phyloP scores from a whole-genome alignment of 1,140 invertebrate species.

The Hirudo medicinalis region DNA sequence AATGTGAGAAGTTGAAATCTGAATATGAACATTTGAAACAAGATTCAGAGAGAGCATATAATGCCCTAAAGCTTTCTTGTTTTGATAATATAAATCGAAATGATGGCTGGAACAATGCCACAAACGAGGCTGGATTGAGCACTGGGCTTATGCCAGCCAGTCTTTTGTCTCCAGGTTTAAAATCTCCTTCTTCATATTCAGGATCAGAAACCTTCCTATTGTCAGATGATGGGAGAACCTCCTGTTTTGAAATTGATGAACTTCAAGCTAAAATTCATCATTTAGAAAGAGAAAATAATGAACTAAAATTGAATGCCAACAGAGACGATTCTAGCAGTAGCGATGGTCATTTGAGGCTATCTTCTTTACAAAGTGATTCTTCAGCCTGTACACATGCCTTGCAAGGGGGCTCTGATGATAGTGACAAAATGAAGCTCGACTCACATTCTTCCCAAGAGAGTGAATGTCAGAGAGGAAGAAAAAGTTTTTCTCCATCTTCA shows the following conservation, averaged over 20 bases:
- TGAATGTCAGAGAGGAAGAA: too few relatives aligned
- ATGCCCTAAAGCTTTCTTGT: slow-evolving; percentile 4
- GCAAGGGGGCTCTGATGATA: too few relatives aligned
- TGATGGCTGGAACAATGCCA: slow-evolving; percentile 4
- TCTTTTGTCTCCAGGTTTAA: slow-evolving; percentile 4
- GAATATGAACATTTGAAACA: slow-evolving; percentile 5
- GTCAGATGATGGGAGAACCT: slow-evolving; percentile 11
- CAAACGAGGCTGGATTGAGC: neutral
- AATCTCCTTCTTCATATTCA: slow-evolving; percentile 10
- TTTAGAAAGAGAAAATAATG: slow-evolving; percentile 2
- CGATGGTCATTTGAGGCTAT: too few relatives aligned
- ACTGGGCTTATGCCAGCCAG: neutral
- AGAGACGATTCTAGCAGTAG: neutral
- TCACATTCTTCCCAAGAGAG: too few relatives aligned
- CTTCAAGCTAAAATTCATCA: neutral
- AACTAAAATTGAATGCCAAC: neutral
- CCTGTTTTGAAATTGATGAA: slow-evolving; percentile 4
- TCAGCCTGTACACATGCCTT: too few relatives aligned
- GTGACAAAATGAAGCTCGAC: too few relatives aligned
- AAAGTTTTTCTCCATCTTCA: neutral
- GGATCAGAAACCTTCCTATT: slow-evolving; percentile 13
- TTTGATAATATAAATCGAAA: neutral
- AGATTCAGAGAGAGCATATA: neutral
- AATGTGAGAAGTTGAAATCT: neutral
- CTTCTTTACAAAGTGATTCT: too few relatives aligned